A percentile compares a stretch with the other conserved stretches of the same genome.
Evolutionary conservation across 2,113 vertebrate genomes (phyloP).

Genomic region (Tapirus terrestris): DNA sequence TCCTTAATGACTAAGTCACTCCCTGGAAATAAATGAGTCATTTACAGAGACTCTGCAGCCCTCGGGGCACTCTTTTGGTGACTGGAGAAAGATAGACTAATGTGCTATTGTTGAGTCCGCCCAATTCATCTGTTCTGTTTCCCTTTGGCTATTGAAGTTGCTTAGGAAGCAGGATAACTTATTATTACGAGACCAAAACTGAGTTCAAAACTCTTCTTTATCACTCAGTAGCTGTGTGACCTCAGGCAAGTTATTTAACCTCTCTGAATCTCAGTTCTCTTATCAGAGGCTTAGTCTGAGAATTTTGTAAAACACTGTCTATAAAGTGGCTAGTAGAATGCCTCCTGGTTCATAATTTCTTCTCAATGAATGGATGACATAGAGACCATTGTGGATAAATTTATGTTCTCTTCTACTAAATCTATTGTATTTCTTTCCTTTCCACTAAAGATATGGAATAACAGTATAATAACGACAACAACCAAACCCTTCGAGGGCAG

Average conservation of each 20-base stretch:
- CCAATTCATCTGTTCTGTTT: slow-evolving; percentile 61
- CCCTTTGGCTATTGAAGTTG: slow-evolving; percentile 53
- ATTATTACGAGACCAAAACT: slow-evolving; percentile 21
- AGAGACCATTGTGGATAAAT: slow-evolving; percentile 33
- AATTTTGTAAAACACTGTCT: slow-evolving; percentile 24
- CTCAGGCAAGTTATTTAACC: slow-evolving; percentile 67
- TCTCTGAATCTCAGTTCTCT: slow-evolving; percentile 51
- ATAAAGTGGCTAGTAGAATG: background rate
- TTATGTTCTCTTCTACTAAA: slow-evolving; percentile 1
- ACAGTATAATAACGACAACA: background rate
- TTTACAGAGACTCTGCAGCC: slow-evolving; percentile 56
- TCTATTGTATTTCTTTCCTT: slow-evolving; percentile 16
- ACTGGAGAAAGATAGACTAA: slow-evolving; percentile 65
- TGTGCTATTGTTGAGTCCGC: slow-evolving; percentile 8
- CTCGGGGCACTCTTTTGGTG: slow-evolving; percentile 41
- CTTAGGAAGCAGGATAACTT: slow-evolving; percentile 55
- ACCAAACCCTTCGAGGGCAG: background rate
- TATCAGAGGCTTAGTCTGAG: slow-evolving; percentile 22
- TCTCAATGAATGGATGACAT: background rate
- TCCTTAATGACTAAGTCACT: slow-evolving; percentile 62
- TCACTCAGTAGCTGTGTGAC: slow-evolving; percentile 66
- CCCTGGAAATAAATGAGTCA: slow-evolving; percentile 70
- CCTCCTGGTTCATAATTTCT: slow-evolving; percentile 54
- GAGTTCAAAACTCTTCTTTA: slow-evolving; percentile 59
- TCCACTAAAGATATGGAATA: background rate